These are phyloP conservation scores for Polydrusus tereticollis DNA, from an alignment of 2,888 invertebrate genomes.

Conservation along the genomic window DNA sequence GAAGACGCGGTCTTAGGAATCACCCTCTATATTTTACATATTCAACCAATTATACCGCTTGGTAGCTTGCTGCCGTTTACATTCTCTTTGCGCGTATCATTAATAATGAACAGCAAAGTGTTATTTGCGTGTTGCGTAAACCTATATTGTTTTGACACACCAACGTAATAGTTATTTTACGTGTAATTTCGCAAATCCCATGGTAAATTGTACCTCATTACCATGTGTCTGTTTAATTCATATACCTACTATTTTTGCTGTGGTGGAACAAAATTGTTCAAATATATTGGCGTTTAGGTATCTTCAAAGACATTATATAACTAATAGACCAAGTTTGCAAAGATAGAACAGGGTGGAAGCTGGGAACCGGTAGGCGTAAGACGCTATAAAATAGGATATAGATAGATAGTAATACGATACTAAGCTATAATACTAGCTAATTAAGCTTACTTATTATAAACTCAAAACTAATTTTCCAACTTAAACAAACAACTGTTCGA, in stretches of 20 bases:
- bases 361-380: no score
- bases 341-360: no score
- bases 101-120: background rate
- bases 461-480: no score
- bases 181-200: constrained; percentile 2
- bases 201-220: background rate
- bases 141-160: constrained; percentile 3
- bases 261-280: no score
- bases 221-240: background rate
- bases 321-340: no score
- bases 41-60: background rate
- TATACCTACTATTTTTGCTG: background rate
- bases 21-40: background rate
- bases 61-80: background rate
- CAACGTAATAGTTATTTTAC: constrained; percentile 13
- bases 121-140: background rate
- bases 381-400: no score
- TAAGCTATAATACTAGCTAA: no score
- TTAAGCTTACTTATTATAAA: no score
- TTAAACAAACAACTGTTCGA: no score
- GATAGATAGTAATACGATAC: no score
- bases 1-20: no score
- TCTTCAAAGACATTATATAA: no score
- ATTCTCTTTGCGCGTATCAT: constrained; percentile 1
- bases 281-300: background rate